Percentiles rank a stretch among this genome's conserved stretches.
Conservation (phyloP, 2,797 vertebrate genomes). For the Gorsachius magnificus region DNA sequence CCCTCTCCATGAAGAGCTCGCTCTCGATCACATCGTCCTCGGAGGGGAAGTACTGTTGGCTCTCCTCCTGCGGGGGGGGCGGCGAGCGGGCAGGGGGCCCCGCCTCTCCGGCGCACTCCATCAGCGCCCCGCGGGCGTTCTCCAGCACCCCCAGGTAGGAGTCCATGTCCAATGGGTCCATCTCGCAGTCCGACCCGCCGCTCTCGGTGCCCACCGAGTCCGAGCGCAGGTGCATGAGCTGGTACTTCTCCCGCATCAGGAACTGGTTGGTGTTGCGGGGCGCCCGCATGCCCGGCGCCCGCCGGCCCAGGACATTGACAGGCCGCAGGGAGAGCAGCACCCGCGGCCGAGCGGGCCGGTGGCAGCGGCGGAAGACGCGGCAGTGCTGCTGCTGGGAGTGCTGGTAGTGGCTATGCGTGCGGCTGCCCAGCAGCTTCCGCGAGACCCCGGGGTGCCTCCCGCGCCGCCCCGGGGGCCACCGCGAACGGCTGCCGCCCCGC, state of each 20-base stretch:
- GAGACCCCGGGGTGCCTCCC: constrained; percentile 61
- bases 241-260: constrained; percentile 90
- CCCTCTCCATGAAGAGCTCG: constrained; percentile 88
- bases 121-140: constrained; percentile 85
- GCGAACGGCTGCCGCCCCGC: constrained; percentile 59
- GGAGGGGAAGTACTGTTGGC: constrained; percentile 88
- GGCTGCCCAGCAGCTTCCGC: constrained; percentile 29
- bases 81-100: background rate
- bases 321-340: constrained; percentile 76
- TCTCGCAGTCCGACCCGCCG: constrained; percentile 83
- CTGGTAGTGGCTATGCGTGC: constrained; percentile 16
- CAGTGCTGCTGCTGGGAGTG: constrained; percentile 44
- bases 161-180: constrained; percentile 89
- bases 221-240: constrained; percentile 86
- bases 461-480: constrained; percentile 75
- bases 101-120: constrained; percentile 70
- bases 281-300: constrained; percentile 85
- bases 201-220: constrained; percentile 88
- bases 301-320: constrained; percentile 80
- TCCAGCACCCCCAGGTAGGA: constrained; percentile 87
- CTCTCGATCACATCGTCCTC: constrained; percentile 87
- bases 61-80: constrained; percentile 69
- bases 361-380: constrained; percentile 34
- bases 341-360: constrained; percentile 22
- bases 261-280: constrained; percentile 93